Evolutionary conservation across 1,140 invertebrate genomes (phyloP).

Genomic region (Sarcophaga peregrina): DNA sequence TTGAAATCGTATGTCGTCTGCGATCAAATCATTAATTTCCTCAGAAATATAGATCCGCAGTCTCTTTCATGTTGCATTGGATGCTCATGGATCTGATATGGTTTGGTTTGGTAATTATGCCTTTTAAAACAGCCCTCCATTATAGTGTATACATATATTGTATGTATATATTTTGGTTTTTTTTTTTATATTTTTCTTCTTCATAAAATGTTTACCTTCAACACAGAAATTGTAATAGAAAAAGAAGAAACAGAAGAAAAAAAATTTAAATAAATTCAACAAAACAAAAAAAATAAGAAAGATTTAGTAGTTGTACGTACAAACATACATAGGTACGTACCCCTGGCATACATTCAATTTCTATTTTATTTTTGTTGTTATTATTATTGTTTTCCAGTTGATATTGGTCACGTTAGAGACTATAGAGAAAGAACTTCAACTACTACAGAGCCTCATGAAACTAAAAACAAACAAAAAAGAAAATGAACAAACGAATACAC

Average conservation of each 20-base stretch:
- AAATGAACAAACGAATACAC: background rate
- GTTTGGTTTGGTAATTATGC: too few relatives aligned
- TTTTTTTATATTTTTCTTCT: background rate
- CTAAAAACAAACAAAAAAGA: conserved; percentile 8
- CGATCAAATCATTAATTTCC: too few relatives aligned
- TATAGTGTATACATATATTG: too few relatives aligned
- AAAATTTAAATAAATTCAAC: background rate
- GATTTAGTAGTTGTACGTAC: conserved; percentile 5
- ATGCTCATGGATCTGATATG: too few relatives aligned
- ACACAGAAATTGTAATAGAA: conserved; percentile 26
- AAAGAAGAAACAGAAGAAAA: conserved; percentile 4
- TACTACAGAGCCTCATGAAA: background rate
- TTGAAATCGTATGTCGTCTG: too few relatives aligned
- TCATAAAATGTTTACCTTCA: conserved; percentile 29
- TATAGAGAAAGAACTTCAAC: background rate
- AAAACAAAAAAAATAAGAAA: background rate
- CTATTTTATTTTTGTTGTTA: background rate
- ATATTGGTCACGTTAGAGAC: conserved; percentile 35
- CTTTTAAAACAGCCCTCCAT: background rate
- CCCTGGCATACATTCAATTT: conserved; percentile 15
- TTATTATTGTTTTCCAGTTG: conserved; percentile 14
- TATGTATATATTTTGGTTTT: too few relatives aligned
- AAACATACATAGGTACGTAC: background rate
- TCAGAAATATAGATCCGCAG: too few relatives aligned
- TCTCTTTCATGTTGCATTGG: too few relatives aligned